Conservation (phyloP, 1,140 invertebrate species). For the Hylaeus anthracinus region DNA sequence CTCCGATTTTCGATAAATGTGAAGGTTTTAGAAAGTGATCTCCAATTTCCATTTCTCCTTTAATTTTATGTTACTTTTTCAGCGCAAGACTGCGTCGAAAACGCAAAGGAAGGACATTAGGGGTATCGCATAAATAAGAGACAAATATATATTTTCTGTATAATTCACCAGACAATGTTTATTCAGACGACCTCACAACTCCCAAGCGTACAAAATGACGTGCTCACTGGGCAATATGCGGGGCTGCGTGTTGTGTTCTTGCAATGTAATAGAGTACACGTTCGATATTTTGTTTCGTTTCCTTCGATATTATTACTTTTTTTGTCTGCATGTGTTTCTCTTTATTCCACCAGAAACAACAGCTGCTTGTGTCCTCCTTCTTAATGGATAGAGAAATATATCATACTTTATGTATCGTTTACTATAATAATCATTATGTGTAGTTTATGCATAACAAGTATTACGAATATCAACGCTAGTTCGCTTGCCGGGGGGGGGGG, state of each 20-base stretch:
- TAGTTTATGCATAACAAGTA: constrained; percentile 82
- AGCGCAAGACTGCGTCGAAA: too few species aligned
- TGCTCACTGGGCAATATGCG: constrained; percentile 82
- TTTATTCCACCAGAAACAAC: constrained; percentile 62
- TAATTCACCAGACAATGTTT: constrained; percentile 87
- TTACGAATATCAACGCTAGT: constrained; percentile 81
- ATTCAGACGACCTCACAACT: constrained; percentile 86
- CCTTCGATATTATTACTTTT: constrained; percentile 23
- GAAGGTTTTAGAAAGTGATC: too few species aligned
- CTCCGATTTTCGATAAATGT: too few species aligned
- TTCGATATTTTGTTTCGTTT: constrained; percentile 31
- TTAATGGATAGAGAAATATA: constrained; percentile 82
- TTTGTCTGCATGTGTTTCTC: constrained; percentile 47
- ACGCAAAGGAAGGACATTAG: not conserved
- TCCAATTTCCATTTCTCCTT: too few species aligned
- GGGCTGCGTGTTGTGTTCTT: constrained; percentile 78
- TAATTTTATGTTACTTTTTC: too few species aligned
- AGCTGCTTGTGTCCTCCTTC: constrained; percentile 72
- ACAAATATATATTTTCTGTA: constrained; percentile 70
- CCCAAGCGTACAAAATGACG: constrained; percentile 84
- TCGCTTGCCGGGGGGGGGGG: constrained; percentile 68
- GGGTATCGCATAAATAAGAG: constrained; percentile 64
- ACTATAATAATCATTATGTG: constrained; percentile 82
- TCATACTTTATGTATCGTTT: constrained; percentile 81
- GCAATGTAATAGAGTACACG: constrained; percentile 65